Percentiles rank a stretch among this genome's conserved stretches.
phyloP scores from a whole-genome alignment of 64 coral and sea anemone genomes.

The Trachythela sp. region DNA sequence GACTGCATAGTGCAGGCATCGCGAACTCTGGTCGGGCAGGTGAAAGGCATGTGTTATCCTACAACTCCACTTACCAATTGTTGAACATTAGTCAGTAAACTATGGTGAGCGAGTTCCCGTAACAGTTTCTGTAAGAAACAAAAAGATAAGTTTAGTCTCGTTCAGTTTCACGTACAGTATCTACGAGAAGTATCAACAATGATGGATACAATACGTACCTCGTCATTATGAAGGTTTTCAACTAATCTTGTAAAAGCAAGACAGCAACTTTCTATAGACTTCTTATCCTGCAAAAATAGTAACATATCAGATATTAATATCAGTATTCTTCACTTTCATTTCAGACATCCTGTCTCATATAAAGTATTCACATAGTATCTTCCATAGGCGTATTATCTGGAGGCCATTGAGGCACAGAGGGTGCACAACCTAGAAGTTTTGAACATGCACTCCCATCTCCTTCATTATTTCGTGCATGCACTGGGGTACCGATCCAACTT shows the following conservation, averaged over 20 bases:
- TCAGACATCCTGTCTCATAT: too few relatives aligned
- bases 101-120: conserved; percentile 80
- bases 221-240: conserved; percentile 91
- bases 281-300: conserved; percentile 70
- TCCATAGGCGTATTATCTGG: too few relatives aligned
- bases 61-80: conserved; percentile 57
- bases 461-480: too few relatives aligned
- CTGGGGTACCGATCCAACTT: too few relatives aligned
- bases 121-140: conserved; percentile 59
- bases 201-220: conserved; percentile 41
- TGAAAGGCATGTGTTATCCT: neutral
- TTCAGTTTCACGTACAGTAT: neutral
- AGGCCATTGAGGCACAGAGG: too few relatives aligned
- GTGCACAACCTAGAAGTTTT: too few relatives aligned
- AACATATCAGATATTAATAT: too few relatives aligned
- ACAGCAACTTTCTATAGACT: conserved; percentile 96
- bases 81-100: conserved; percentile 85
- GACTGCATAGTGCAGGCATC: too few relatives aligned
- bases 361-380: too few relatives aligned
- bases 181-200: neutral
- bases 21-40: too few relatives aligned
- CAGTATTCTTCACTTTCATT: too few relatives aligned
- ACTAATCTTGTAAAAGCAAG: conserved; percentile 91
- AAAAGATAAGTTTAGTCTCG: neutral
- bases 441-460: too few relatives aligned